Evolutionary conservation across 2,888 invertebrate genomes (phyloP), one percentile per base, ranked within the genome.

Genomic region (Euclidia mi): DNA sequence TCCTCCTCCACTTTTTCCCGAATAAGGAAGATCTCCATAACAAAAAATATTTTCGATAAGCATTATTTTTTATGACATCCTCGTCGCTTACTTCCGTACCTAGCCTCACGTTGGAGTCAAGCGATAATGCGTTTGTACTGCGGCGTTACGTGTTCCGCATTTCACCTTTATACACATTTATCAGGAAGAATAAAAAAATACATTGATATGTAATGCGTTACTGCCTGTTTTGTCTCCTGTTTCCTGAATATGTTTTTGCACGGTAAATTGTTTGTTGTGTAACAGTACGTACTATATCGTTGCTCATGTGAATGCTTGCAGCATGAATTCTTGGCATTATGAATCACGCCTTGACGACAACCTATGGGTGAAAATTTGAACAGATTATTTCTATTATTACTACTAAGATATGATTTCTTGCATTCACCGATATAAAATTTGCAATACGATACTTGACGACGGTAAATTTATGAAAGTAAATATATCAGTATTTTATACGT

Each of bases 101-200:
- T 20, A 15, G 29, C 41, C 14, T 25, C 35, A 43, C 43, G 28
- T 34, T 11, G 37, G 31, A 55, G 38, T 45, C 35, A 51, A 64
- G 42, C 35, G 55, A 41, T 58, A 59, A 67, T 71, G 64, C 51
- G 46, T 64, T 60, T 62, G 60, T 42, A 47, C 40, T 44, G 46
- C 15, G 38, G 7, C 46, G 42, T 52, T 42, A 50, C 35, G 34
- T 49, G 31, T 48, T 50, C 32, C 44, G 38, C 41, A 32, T 34
- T 47, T 56, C 61, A 25, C 48, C 40, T 35, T 9, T 20, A 58
- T 59, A 65, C 31, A 52, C 56, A 31, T 57, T 48, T 65, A 57
- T 52, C 31, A 48, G 50, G 38, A 15, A 56, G 49, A 56, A 59
- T 55, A 38, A 10, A 45, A 48, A 31, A 28, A 31, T 40, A n/a